Conservation (phyloP, 2,888 invertebrate species). For the Agonopterix subpropinquella region DNA sequence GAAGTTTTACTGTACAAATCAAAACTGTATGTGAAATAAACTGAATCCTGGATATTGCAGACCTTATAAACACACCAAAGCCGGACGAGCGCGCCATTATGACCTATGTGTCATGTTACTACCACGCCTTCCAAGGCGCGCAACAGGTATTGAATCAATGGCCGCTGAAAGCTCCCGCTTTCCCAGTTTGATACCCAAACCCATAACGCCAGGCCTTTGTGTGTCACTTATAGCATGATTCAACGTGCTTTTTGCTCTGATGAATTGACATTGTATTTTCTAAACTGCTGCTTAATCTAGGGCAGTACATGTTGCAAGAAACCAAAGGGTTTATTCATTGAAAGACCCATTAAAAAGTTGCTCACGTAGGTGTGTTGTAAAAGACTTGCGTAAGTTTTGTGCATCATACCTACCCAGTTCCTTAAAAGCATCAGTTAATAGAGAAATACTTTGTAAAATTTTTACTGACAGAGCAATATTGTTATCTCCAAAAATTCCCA, state of each 20-base stretch:
- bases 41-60: conserved; percentile 75
- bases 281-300: conserved; percentile 14
- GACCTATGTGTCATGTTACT: conserved; percentile 99
- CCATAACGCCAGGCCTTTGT: conserved; percentile 66
- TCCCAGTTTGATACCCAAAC: conserved; percentile 39
- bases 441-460: too few species aligned
- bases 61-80: conserved; percentile 99
- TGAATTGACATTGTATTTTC: conserved; percentile 21
- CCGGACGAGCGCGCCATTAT: conserved; percentile 99
- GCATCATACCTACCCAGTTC: background rate
- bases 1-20: background rate
- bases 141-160: conserved; percentile 86
- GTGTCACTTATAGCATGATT: conserved; percentile 71
- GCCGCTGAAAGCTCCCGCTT: conserved; percentile 51
- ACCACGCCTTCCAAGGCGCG: conserved; percentile 99
- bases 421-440: background rate
- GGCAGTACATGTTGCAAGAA: too few species aligned
- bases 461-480: too few species aligned
- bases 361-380: too few species aligned
- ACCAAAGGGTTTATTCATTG: too few species aligned
- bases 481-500: conserved; percentile 3
- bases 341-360: too few species aligned
- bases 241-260: conserved; percentile 17
- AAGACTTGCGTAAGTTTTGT: too few species aligned
- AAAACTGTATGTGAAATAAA: background rate